Base-by-base conservation (phyloP, 2,888 invertebrate species). In the Andrena minutula region DNA sequence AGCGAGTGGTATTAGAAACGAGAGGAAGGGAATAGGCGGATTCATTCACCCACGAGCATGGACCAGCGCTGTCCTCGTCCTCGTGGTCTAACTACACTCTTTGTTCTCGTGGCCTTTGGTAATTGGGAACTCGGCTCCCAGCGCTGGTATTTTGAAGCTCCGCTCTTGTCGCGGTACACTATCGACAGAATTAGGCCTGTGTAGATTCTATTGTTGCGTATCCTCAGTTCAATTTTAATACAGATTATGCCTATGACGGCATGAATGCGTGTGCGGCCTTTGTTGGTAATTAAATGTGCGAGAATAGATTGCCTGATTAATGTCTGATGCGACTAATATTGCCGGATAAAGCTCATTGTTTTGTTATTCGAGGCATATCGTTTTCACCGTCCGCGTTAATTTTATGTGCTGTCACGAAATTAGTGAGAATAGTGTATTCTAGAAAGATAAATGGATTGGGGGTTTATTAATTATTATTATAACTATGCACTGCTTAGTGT, bases 1-100 rank as follows among this genome's bases (percentile, higher is more conserved):
- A 35, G 4, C 16, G 7, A 26, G 41, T 10, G 53, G 53, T 8
- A 16, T 49, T 10, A 8, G 6, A 26, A 26, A 41, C 47, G 26
- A 47, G 6, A 12, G 8, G 3, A n/a, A 5, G 5, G 28, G 30
- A 65, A 28, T 23, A 53, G 0, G 1, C 4, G 53, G 68, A 10
- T 61, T 23, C 16, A 28, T 47, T 66, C 68, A 72, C 35, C 49
- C 66, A 30, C 47, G 32, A 63, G 10, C 8, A 23, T 8, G 8
- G 47, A 41, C 53, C n/a, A n/a, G 10, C 16, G 49, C 5, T 8
- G 8, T 65, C 47, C 23, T n/a, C 23, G 8, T 10, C 35, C 6
- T 23, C 6, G 7, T 56, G 56, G 20, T 47, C 20, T 8, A 53
- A 56, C 10, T 30, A 26, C 4, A 1, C 20, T 26, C 6, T 41